Conservation (phyloP, 1,140 invertebrate genomes). For the Caenorhabditis briggsae region DNA sequence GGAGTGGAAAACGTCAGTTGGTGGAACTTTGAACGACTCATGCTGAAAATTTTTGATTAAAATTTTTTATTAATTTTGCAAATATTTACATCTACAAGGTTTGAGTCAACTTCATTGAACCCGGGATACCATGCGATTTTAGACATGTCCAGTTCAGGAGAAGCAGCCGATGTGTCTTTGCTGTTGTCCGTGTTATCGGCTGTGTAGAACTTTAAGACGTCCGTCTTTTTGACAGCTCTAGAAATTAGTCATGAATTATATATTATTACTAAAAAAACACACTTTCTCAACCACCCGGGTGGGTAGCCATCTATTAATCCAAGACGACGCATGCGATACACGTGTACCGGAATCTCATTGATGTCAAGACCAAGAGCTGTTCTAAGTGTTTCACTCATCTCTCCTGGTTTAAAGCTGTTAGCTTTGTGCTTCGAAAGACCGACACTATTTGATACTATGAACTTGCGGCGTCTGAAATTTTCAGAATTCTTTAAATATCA, state of each 20-base stretch:
- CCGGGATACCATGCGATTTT: slow-evolving; percentile 15
- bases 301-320: slow-evolving; percentile 68
- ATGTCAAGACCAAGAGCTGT: slow-evolving; percentile 55
- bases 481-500: slow-evolving; percentile 16
- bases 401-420: slow-evolving; percentile 50
- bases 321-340: slow-evolving; percentile 65
- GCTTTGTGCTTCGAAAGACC: slow-evolving; percentile 8
- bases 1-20: not conserved
- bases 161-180: not conserved
- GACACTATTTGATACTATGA: not conserved
- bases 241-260: not conserved
- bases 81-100: slow-evolving; percentile 4
- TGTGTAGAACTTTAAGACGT: not conserved
- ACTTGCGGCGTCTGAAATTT: not conserved
- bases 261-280: slow-evolving; percentile 5
- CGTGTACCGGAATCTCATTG: slow-evolving; percentile 66
- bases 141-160: slow-evolving; percentile 14
- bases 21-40: not conserved
- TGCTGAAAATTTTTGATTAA: not conserved
- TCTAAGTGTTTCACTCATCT: slow-evolving; percentile 39
- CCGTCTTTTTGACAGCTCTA: not conserved
- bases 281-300: slow-evolving; percentile 67
- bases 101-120: not conserved
- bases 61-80: not conserved
- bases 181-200: not conserved